phyloP scores from a whole-genome alignment of 2,113 vertebrate species.

The Paramisgurnus dabryanus region DNA sequence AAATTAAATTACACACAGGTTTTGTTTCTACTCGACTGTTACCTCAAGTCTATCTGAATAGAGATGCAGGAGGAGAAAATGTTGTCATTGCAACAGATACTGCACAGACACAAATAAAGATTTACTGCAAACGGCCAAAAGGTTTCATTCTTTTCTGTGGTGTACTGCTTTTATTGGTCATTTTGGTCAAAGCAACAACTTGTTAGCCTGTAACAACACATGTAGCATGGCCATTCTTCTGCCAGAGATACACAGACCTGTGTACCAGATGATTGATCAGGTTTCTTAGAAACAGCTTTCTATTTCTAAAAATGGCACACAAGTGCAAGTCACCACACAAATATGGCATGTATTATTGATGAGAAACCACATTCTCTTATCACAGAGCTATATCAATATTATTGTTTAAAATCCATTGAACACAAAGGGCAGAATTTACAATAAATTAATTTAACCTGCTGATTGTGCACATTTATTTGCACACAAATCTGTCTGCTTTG shows the following conservation, averaged over 20 bases:
- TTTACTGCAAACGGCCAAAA: too few relatives aligned
- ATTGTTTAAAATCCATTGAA: background rate
- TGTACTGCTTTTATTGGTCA: too few relatives aligned
- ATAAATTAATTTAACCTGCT: too few relatives aligned
- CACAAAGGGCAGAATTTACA: background rate
- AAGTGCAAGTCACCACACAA: constrained; percentile 6
- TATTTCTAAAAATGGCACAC: background rate
- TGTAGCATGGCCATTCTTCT: background rate
- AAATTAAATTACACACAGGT: too few relatives aligned
- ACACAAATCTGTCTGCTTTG: too few relatives aligned
- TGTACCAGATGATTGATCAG: background rate
- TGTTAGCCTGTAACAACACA: constrained; percentile 2
- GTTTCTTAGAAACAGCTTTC: constrained; percentile 17
- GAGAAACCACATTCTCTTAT: background rate
- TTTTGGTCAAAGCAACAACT: background rate
- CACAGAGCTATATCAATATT: background rate
- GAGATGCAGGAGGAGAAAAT: too few relatives aligned
- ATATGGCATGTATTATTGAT: background rate
- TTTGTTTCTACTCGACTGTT: too few relatives aligned
- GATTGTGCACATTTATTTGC: too few relatives aligned
- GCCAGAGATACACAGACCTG: background rate
- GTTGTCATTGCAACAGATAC: too few relatives aligned
- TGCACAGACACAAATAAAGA: too few relatives aligned
- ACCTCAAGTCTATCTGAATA: too few relatives aligned
- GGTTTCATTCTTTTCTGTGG: too few relatives aligned